Conservation (phyloP, 2,888 invertebrate genomes). For the Enchytraeus crypticus region DNA sequence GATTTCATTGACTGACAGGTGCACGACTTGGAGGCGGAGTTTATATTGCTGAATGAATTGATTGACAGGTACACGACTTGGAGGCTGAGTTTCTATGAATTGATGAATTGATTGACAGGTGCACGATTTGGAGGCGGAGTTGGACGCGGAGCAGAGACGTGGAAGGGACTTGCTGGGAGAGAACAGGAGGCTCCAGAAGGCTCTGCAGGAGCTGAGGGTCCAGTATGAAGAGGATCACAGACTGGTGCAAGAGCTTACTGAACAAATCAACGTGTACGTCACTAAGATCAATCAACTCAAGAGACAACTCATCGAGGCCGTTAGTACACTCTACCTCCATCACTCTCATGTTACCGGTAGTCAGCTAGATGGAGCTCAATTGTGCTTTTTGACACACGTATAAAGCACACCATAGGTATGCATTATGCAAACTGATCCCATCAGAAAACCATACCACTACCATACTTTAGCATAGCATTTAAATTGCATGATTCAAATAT, state of each 20-base stretch:
- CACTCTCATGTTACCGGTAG: too few relatives aligned
- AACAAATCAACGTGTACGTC: constrained; percentile 40
- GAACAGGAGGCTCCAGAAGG: constrained; percentile 43
- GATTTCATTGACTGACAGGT: too few relatives aligned
- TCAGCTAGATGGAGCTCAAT: too few relatives aligned
- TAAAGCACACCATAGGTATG: too few relatives aligned
- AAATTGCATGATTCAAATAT: too few relatives aligned
- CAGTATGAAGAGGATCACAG: constrained; percentile 44
- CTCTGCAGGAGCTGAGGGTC: constrained; percentile 38
- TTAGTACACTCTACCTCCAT: too few relatives aligned
- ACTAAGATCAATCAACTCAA: constrained; percentile 44
- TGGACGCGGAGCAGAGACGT: constrained; percentile 45
- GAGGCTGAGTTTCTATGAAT: constrained; percentile 48
- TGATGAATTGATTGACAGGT: too few relatives aligned
- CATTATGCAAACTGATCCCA: too few relatives aligned
- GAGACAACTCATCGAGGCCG: constrained; percentile 48
- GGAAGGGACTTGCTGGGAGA: constrained; percentile 39
- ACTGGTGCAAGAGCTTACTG: constrained; percentile 37
- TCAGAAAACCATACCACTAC: too few relatives aligned
- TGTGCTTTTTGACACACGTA: too few relatives aligned
- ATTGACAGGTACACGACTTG: constrained; percentile 47
- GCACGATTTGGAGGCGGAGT: constrained; percentile 46
- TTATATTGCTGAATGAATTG: too few relatives aligned
- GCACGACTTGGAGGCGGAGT: constrained; percentile 48
- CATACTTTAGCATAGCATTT: too few relatives aligned